Conservation (phyloP, 2,113 vertebrate species). For the Sphyrna mokarran region DNA sequence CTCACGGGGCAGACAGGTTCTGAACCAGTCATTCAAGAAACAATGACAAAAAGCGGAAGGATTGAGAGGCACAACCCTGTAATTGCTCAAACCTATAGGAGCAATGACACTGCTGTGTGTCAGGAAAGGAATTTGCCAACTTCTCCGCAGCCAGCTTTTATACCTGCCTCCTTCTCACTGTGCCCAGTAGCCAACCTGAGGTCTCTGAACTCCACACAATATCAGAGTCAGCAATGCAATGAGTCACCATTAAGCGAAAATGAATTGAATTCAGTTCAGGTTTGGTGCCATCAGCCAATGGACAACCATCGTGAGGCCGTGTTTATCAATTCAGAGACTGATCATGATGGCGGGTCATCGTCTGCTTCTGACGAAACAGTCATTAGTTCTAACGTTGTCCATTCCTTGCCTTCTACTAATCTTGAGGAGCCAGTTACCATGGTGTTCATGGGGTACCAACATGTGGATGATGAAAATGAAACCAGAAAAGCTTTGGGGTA, state of each 20-base stretch:
- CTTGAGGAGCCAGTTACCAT: constrained; percentile 73
- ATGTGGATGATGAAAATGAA: constrained; percentile 54
- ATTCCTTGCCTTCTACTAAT: constrained; percentile 57
- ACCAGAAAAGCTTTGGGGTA: constrained; percentile 53
- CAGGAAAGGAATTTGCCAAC: constrained; percentile 40
- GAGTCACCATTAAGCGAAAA: neutral
- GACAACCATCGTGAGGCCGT: constrained; percentile 44
- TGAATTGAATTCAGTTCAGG: constrained; percentile 39
- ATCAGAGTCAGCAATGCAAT: neutral
- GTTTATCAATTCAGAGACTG: constrained; percentile 40
- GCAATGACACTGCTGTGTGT: constrained; percentile 43
- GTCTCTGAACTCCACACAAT: neutral
- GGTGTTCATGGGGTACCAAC: constrained; percentile 96
- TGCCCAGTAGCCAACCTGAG: neutral
- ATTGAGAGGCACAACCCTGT: constrained; percentile 47
- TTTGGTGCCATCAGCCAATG: constrained; percentile 43
- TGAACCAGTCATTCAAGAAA: constrained; percentile 48
- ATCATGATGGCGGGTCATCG: constrained; percentile 39
- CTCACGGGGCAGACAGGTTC: constrained; percentile 52
- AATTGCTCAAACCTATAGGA: constrained; percentile 40
- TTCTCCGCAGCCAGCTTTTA: constrained; percentile 40
- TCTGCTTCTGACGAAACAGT: constrained; percentile 50
- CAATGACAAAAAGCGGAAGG: constrained; percentile 41
- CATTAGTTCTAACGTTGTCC: constrained; percentile 52
- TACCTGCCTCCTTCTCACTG: constrained; percentile 42